A percentile compares a stretch with the other conserved stretches of the same genome.
Evolutionary conservation across 2,113 vertebrate species (phyloP).

Genomic region (Serinus canaria): DNA sequence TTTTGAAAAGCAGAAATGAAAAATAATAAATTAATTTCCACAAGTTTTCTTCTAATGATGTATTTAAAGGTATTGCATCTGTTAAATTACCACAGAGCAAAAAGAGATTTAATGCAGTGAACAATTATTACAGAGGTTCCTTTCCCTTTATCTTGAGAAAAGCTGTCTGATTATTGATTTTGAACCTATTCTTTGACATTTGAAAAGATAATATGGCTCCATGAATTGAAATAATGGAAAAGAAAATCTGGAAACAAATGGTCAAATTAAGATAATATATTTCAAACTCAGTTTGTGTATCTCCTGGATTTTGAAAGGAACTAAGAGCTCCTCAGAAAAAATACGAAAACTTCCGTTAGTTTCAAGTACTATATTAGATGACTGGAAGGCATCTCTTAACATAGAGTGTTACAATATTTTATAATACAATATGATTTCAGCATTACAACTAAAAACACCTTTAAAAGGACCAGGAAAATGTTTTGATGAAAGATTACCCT

Average conservation of each 20-base stretch:
- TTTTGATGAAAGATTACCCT: neutral
- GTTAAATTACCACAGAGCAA: neutral
- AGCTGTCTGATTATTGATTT: neutral
- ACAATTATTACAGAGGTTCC: neutral
- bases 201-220: neutral
- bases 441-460: neutral
- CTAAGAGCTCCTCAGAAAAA: neutral
- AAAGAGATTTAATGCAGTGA: neutral
- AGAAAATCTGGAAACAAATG: neutral
- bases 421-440: neutral
- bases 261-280: neutral
- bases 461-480: neutral
- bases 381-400: neutral
- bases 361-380: neutral
- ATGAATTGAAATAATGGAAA: neutral
- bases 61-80: neutral
- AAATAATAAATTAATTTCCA: neutral
- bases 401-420: neutral
- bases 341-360: neutral
- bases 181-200: neutral
- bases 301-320: neutral
- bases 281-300: neutral
- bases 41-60: neutral
- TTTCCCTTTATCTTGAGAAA: neutral
- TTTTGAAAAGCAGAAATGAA: neutral